These are phyloP conservation scores for Drosophila miranda DNA, from an alignment of 1,140 invertebrate genomes.

Conservation along the genomic window DNA sequence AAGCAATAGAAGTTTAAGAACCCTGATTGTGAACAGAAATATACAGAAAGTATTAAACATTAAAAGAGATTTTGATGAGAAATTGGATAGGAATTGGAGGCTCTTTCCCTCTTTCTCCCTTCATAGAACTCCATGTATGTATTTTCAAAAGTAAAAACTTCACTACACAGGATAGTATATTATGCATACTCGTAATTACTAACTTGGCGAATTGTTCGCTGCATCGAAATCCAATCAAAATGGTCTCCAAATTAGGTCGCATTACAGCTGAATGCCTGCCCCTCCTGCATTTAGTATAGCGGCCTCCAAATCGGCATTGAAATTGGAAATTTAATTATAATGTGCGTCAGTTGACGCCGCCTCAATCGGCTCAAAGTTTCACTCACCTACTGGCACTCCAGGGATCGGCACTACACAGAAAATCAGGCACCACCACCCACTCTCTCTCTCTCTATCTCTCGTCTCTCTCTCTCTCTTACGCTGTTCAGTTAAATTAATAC, in stretches of 20 bases:
- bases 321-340: conserved; percentile 53
- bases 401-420: neutral
- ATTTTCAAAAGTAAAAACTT: too few species aligned
- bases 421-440: neutral
- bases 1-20: too few species aligned
- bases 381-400: conserved; percentile 32
- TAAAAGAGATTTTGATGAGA: too few species aligned
- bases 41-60: too few species aligned
- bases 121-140: too few species aligned
- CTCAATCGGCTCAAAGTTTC: conserved; percentile 33
- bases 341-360: conserved; percentile 22
- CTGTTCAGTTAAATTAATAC: conserved; percentile 78
- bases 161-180: too few species aligned
- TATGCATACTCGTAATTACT: too few species aligned
- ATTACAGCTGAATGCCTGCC: neutral
- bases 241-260: neutral
- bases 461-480: conserved; percentile 5
- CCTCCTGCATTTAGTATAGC: conserved; percentile 13
- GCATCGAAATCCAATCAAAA: conserved; percentile 7
- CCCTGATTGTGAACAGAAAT: too few species aligned
- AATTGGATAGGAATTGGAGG: too few species aligned
- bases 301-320: conserved; percentile 28
- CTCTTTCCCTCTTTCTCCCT: too few species aligned
- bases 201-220: too few species aligned
- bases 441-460: neutral